Percentiles rank a stretch among this genome's conserved stretches.
Evolutionary conservation across 1,140 invertebrate genomes (phyloP).

Genomic region (Stenopsyche tienmushanensis): DNA sequence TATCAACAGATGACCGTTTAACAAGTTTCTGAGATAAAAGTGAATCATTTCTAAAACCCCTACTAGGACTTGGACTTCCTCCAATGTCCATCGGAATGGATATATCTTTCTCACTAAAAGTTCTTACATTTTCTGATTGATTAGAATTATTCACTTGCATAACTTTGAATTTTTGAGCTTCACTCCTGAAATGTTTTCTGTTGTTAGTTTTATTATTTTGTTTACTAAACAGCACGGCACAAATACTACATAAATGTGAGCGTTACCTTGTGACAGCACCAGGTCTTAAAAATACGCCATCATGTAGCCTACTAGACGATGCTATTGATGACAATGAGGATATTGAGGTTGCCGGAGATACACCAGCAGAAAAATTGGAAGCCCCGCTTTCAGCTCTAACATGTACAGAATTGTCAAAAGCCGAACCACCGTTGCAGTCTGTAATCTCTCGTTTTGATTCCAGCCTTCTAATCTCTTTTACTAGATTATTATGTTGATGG

Average conservation of each 20-base stretch:
- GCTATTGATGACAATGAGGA: conserved; percentile 48
- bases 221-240: background rate
- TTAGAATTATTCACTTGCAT: conserved; percentile 45
- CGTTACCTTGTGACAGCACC: conserved; percentile 58
- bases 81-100: conserved; percentile 38
- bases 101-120: conserved; percentile 32
- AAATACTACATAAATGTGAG: too few relatives aligned
- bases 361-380: conserved; percentile 35
- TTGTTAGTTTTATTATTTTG: too few relatives aligned
- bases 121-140: conserved; percentile 16
- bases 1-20: conserved; percentile 81
- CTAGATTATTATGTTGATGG: conserved; percentile 59
- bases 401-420: conserved; percentile 18
- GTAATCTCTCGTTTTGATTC: conserved; percentile 56
- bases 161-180: conserved; percentile 52
- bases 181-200: conserved; percentile 52
- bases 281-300: conserved; percentile 65
- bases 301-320: conserved; percentile 53
- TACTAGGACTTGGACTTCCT: conserved; percentile 49
- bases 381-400: conserved; percentile 25
- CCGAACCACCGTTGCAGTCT: conserved; percentile 20
- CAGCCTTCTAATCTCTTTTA: conserved; percentile 62
- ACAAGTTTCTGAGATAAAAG: conserved; percentile 57
- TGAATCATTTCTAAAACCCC: conserved; percentile 42
- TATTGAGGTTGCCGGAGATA: conserved; percentile 49